A percentile compares a stretch with the other conserved stretches of the same genome.
phyloP scores from a whole-genome alignment of 64 coral and sea anemone species.

The Stichodactyla mertensii region DNA sequence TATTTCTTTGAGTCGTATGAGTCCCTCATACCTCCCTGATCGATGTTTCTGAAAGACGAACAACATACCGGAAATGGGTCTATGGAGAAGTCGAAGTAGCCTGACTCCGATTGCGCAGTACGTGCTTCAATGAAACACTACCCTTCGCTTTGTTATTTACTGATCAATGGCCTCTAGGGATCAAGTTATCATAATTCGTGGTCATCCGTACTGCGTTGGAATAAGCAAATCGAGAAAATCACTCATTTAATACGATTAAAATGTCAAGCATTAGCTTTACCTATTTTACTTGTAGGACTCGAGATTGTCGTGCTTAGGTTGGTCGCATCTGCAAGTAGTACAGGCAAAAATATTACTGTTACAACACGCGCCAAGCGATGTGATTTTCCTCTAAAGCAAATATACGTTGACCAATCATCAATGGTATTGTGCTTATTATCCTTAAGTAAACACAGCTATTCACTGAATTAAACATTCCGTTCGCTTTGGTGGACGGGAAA shows the following conservation, averaged over 20 bases:
- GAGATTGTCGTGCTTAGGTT: not conserved
- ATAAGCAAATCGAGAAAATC: slow-evolving; percentile 1
- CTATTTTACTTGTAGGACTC: not conserved
- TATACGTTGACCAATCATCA: not conserved
- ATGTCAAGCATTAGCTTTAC: slow-evolving; percentile 13
- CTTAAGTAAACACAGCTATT: not conserved
- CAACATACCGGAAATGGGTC: not conserved
- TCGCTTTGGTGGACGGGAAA: not conserved
- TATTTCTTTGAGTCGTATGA: too few relatives aligned
- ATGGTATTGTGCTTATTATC: not conserved
- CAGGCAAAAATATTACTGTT: slow-evolving; percentile 5
- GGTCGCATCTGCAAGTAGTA: slow-evolving; percentile 4
- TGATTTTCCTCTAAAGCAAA: slow-evolving; percentile 3
- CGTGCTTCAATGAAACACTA: not conserved
- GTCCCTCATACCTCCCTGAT: too few relatives aligned
- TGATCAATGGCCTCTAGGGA: not conserved
- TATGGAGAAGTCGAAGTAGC: not conserved
- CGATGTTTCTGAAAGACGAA: not conserved
- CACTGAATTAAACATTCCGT: not conserved
- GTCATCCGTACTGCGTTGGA: not conserved
- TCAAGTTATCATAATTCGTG: not conserved
- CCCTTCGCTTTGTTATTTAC: not conserved
- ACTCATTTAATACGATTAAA: slow-evolving; percentile 28
- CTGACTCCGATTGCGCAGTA: not conserved
- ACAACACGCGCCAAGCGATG: not conserved